Evolutionary conservation across 92 coral and sea anemone species (phyloP).

Genomic region (Actinostola sp.): DNA sequence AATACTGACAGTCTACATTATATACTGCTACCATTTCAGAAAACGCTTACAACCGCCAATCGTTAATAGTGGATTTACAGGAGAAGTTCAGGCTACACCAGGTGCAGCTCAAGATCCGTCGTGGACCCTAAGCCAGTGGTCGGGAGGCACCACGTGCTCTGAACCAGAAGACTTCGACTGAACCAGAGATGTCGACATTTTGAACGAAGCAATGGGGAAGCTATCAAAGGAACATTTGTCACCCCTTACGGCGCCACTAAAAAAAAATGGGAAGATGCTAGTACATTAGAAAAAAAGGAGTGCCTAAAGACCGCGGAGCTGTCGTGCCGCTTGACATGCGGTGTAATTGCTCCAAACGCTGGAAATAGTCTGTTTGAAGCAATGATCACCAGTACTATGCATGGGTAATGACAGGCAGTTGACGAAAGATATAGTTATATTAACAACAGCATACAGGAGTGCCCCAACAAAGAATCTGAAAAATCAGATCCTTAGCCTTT

Average conservation of each 20-base stretch:
- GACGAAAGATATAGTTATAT: slow-evolving; percentile 3
- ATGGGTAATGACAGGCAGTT: slow-evolving; percentile 8
- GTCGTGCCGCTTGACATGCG: slow-evolving; percentile 48
- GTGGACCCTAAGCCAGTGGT: slow-evolving; percentile 41
- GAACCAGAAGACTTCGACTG: slow-evolving; percentile 22
- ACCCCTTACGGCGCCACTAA: slow-evolving; percentile 13
- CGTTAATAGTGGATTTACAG: not conserved
- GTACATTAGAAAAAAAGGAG: slow-evolving; percentile 34
- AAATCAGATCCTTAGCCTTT: slow-evolving; percentile 43
- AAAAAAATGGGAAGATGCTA: slow-evolving; percentile 34
- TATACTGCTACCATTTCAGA: slow-evolving; percentile 1
- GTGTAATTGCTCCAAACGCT: slow-evolving; percentile 54
- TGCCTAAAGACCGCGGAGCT: slow-evolving; percentile 37
- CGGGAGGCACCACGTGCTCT: slow-evolving; percentile 19
- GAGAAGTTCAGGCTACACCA: slow-evolving; percentile 25
- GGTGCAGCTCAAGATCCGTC: slow-evolving; percentile 8
- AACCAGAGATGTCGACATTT: slow-evolving; percentile 7
- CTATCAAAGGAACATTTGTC: not conserved
- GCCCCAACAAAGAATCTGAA: slow-evolving; percentile 43
- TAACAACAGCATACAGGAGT: slow-evolving; percentile 44
- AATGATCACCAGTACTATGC: slow-evolving; percentile 1
- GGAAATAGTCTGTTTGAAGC: slow-evolving; percentile 51
- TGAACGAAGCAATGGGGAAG: slow-evolving; percentile 34
- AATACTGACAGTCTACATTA: too few species aligned
- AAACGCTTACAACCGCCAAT: not conserved